Evolutionary conservation across 2,113 vertebrate genomes (phyloP).

Genomic region (Dascyllus trimaculatus): DNA sequence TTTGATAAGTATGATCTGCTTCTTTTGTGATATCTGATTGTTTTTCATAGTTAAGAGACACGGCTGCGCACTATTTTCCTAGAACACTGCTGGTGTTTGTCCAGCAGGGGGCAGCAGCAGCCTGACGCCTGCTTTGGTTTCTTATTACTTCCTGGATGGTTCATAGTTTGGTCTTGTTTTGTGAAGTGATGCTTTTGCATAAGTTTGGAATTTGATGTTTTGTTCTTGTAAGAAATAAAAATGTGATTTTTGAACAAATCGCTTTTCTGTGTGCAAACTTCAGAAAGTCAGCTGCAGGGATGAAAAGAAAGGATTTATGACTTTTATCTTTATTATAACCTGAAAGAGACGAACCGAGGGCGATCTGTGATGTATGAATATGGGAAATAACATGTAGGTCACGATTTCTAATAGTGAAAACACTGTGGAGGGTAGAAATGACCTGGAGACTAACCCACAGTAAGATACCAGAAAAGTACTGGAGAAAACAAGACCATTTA

Average conservation of each 20-base stretch:
- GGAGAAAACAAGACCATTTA: too few species aligned
- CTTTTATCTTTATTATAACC: too few species aligned
- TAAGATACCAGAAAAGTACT: too few species aligned
- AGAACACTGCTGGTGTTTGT: slow-evolving; percentile 24
- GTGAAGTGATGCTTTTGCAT: slow-evolving; percentile 80
- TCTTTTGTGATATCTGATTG: slow-evolving; percentile 65
- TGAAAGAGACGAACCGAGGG: too few species aligned
- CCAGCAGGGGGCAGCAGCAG: slow-evolving; percentile 76
- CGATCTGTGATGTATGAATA: too few species aligned
- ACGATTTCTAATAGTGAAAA: too few species aligned
- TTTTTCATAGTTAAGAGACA: slow-evolving; percentile 74
- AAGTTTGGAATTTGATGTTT: slow-evolving; percentile 78
- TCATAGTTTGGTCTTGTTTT: slow-evolving; percentile 78
- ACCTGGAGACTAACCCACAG: too few species aligned
- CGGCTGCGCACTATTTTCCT: slow-evolving; percentile 80
- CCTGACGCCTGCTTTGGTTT: slow-evolving; percentile 50
- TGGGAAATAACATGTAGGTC: too few species aligned
- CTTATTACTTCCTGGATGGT: slow-evolving; percentile 56
- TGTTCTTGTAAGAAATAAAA: slow-evolving; percentile 79
- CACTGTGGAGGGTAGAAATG: too few species aligned
- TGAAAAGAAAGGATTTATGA: too few species aligned
- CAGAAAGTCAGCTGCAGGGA: too few species aligned
- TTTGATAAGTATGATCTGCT: slow-evolving; percentile 67
- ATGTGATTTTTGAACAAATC: slow-evolving; percentile 68
- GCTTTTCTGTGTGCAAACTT: too few species aligned